Conservation (phyloP, 2,888 invertebrate genomes). For the Diplolepis rosae region DNA sequence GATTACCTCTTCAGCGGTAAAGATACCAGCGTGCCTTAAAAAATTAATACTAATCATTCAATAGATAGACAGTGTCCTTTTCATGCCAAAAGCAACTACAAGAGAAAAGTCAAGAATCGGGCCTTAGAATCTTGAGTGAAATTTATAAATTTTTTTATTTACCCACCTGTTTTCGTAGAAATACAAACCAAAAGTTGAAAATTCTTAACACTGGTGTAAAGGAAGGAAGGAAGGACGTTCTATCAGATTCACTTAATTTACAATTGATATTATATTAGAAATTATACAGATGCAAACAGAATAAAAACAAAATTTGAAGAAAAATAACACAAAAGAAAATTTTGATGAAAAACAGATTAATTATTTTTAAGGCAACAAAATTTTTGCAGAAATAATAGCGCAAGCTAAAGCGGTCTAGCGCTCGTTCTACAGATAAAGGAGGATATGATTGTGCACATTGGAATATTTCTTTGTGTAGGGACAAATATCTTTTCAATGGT, state of each 20-base stretch:
- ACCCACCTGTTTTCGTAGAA: neutral
- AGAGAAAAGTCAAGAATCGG: conserved; percentile 35
- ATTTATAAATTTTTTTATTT: neutral
- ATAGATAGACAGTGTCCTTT: conserved; percentile 57
- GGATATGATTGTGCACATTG: neutral
- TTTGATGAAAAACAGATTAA: too few relatives aligned
- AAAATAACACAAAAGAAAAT: too few relatives aligned
- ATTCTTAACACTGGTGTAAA: too few relatives aligned
- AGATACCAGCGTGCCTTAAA: conserved; percentile 89
- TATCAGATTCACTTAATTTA: too few relatives aligned
- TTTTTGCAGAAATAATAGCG: conserved; percentile 47
- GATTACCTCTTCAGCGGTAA: conserved; percentile 91
- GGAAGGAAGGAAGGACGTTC: too few relatives aligned
- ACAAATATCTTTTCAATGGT: neutral
- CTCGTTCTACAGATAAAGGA: conserved; percentile 33
- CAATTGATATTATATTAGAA: too few relatives aligned
- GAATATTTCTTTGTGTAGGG: too few relatives aligned
- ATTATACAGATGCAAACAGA: too few relatives aligned
- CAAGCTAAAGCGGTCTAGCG: conserved; percentile 68
- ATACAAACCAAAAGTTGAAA: neutral
- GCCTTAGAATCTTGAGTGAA: neutral
- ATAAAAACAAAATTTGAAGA: too few relatives aligned
- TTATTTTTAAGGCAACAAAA: too few relatives aligned
- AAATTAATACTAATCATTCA: conserved; percentile 66
- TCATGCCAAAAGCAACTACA: conserved; percentile 62